A percentile compares a stretch with the other conserved stretches of the same genome.
Evolutionary conservation across 35 echinoderm and acorn worm species (phyloP).

Genomic region (Ptychodera flava): DNA sequence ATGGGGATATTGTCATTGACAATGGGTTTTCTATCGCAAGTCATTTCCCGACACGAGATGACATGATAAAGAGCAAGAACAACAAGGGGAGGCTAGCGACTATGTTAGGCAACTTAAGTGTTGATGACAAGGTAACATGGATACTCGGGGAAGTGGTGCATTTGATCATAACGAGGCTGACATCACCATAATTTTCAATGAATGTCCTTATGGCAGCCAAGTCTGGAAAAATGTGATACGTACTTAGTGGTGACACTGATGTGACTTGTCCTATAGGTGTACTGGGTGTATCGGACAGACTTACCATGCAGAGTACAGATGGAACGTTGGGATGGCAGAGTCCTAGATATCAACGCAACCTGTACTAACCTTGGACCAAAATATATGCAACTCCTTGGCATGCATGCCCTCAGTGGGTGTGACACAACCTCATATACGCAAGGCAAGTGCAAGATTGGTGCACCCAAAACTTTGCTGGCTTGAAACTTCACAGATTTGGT

Average conservation of each 20-base stretch:
- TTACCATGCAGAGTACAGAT: slow-evolving; percentile 35
- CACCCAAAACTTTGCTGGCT: slow-evolving; percentile 14
- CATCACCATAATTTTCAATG: slow-evolving; percentile 23
- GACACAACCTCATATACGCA: no score
- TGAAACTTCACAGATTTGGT: slow-evolving; percentile 5
- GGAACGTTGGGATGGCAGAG: slow-evolving; percentile 5
- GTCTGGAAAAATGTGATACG: neutral
- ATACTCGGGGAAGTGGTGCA: slow-evolving; percentile 11
- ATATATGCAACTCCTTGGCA: no score
- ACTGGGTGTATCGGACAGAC: slow-evolving; percentile 27
- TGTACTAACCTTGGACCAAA: slow-evolving; percentile 27
- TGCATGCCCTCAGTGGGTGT: no score
- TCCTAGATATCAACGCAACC: no score
- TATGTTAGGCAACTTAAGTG: slow-evolving; percentile 6
- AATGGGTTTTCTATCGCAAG: slow-evolving; percentile 10
- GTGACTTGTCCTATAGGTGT: slow-evolving; percentile 27
- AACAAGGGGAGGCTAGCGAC: slow-evolving; percentile 26
- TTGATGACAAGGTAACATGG: slow-evolving; percentile 14
- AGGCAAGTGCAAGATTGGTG: slow-evolving; percentile 3
- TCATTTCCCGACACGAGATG: slow-evolving; percentile 17
- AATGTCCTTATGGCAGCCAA: slow-evolving; percentile 23
- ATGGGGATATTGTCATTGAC: slow-evolving; percentile 18
- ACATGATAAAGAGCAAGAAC: no score
- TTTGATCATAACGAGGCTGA: slow-evolving; percentile 25
- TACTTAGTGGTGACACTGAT: no score